These are phyloP conservation scores for Mesoligia furuncula DNA, from an alignment of 2,888 invertebrate species.

Conservation along the genomic window DNA sequence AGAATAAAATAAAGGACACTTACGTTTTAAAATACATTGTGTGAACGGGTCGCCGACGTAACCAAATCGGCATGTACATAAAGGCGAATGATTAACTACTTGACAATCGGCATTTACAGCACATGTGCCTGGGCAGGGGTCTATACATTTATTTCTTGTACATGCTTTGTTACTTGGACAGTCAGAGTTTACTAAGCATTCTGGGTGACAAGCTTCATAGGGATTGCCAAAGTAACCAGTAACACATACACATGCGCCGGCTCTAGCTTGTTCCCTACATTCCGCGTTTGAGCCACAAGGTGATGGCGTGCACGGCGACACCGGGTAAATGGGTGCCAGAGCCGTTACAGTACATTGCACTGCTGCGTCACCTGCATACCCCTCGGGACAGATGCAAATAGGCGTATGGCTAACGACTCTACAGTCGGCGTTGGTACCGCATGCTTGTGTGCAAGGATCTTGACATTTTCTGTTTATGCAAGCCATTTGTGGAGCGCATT, in stretches of 20 bases:
- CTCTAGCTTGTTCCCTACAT: slow-evolving; percentile 90
- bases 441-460: slow-evolving; percentile 94
- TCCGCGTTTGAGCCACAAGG: slow-evolving; percentile 92
- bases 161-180: slow-evolving; percentile 93
- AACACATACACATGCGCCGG: slow-evolving; percentile 93
- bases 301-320: slow-evolving; percentile 91
- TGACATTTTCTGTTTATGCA: slow-evolving; percentile 94
- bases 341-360: slow-evolving; percentile 88
- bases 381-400: slow-evolving; percentile 92
- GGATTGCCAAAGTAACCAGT: slow-evolving; percentile 94
- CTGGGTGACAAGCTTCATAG: slow-evolving; percentile 94
- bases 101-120: slow-evolving; percentile 94
- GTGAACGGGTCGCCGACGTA: slow-evolving; percentile 94
- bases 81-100: slow-evolving; percentile 93
- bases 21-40: slow-evolving; percentile 87
- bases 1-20: slow-evolving; percentile 57
- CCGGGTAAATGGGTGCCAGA: slow-evolving; percentile 72
- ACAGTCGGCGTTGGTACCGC: slow-evolving; percentile 94
- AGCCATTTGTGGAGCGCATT: slow-evolving; percentile 92
- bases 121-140: slow-evolving; percentile 95
- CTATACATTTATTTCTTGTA: slow-evolving; percentile 93
- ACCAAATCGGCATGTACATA: slow-evolving; percentile 92
- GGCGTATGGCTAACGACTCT: slow-evolving; percentile 94
- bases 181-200: slow-evolving; percentile 93
- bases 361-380: slow-evolving; percentile 94